Percentiles rank a stretch among this genome's conserved stretches.
Conservation (phyloP, 2,113 vertebrate genomes). For the Phalacrocorax carbo region DNA sequence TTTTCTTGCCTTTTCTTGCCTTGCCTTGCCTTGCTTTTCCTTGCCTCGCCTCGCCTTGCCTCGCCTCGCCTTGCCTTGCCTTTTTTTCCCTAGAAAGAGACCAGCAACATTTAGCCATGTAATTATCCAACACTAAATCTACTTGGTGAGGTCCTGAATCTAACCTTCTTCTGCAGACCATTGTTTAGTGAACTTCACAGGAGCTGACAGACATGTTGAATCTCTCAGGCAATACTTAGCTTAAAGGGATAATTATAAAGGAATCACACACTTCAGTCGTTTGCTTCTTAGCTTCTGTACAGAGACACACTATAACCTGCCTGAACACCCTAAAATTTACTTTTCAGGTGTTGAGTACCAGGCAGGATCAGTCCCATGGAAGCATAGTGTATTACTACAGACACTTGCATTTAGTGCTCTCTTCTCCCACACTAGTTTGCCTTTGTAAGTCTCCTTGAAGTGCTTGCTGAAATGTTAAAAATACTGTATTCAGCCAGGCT, state of each 20-base stretch:
- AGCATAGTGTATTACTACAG: neutral
- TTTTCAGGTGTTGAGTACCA: neutral
- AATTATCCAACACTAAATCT: neutral
- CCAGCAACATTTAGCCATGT: neutral
- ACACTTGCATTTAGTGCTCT: neutral
- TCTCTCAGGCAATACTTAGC: neutral
- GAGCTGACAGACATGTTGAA: neutral
- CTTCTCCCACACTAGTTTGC: neutral
- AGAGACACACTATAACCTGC: neutral
- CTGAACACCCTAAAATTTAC: neutral
- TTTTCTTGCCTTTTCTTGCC: no score
- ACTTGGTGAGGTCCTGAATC: neutral
- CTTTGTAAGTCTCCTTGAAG: constrained; percentile 55
- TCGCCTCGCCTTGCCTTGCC: no score
- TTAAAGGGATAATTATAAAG: neutral
- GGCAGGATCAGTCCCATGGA: neutral
- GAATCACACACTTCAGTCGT: neutral
- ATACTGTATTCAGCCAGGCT: neutral
- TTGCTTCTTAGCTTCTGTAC: neutral
- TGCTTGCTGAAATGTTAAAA: neutral
- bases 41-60: no score
- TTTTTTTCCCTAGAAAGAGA: neutral
- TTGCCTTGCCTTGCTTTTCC: no score
- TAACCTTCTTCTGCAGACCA: neutral
- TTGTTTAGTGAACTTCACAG: neutral